A percentile compares a stretch with the other conserved stretches of the same genome.
Conservation (phyloP, 2,113 vertebrate genomes). For the Probosciger aterrimus region DNA sequence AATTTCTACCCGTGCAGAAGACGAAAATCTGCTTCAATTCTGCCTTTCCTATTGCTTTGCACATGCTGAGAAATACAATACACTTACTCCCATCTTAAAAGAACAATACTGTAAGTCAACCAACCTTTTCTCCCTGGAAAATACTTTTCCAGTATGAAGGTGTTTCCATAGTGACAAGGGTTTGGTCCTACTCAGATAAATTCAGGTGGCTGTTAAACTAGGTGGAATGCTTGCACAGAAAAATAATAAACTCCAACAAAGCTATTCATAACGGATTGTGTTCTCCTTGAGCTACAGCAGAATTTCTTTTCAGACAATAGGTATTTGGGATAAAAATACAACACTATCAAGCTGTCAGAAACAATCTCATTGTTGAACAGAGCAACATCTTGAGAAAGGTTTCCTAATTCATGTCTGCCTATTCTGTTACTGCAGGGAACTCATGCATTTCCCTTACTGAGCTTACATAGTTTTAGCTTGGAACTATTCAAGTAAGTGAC, state of each 20-base stretch:
- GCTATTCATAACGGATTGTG: not conserved
- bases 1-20: not conserved
- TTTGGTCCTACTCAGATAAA: not conserved
- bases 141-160: not conserved
- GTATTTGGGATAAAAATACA: not conserved
- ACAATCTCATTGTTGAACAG: not conserved
- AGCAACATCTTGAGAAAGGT: not conserved
- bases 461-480: not conserved
- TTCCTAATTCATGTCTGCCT: not conserved
- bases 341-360: not conserved
- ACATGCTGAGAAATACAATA: constrained; percentile 11
- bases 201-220: not conserved
- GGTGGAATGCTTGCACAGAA: not conserved
- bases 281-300: not conserved
- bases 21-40: not conserved
- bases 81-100: not conserved
- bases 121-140: not conserved
- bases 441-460: not conserved
- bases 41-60: constrained; percentile 2
- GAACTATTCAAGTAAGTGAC: not conserved
- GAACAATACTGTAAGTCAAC: constrained; percentile 3
- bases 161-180: constrained; percentile 48
- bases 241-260: not conserved
- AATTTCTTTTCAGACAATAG: not conserved
- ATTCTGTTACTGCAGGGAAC: not conserved